Evolutionary conservation across 2,113 vertebrate genomes (phyloP).

Genomic region (Pogonocichla stellata): DNA sequence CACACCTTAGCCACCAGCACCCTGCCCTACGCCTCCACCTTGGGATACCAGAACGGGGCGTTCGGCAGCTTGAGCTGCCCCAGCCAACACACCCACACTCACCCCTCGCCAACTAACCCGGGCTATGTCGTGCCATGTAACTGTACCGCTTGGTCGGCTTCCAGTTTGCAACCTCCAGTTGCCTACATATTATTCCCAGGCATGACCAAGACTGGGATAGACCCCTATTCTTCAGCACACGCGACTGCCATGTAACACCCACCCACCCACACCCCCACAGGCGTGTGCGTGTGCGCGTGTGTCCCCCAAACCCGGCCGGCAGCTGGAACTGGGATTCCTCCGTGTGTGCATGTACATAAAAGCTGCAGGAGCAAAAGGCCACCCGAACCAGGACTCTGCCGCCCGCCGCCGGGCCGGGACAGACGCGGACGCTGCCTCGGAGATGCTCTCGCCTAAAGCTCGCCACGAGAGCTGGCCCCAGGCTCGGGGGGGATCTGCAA

Average conservation of each 20-base stretch:
- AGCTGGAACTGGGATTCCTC: constrained; percentile 74
- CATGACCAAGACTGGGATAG: constrained; percentile 99
- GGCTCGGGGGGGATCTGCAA: constrained; percentile 23
- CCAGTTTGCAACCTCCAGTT: constrained; percentile 98
- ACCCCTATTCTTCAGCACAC: constrained; percentile 97
- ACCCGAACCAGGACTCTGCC: constrained; percentile 25
- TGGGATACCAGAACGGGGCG: constrained; percentile 99
- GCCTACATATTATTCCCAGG: constrained; percentile 99
- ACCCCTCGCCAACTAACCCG: constrained; percentile 98
- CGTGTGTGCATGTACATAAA: constrained; percentile 83
- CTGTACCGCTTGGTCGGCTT: constrained; percentile 97
- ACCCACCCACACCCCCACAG: not conserved
- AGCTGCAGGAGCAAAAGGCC: constrained; percentile 45
- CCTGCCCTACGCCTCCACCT: constrained; percentile 94
- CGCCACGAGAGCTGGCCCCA: constrained; percentile 13
- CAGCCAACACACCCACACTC: constrained; percentile 98
- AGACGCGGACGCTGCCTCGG: constrained; percentile 34
- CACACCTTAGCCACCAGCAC: constrained; percentile 92
- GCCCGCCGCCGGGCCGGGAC: constrained; percentile 45
- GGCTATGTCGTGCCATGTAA: constrained; percentile 99
- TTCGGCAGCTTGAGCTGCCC: constrained; percentile 95
- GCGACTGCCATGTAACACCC: constrained; percentile 92
- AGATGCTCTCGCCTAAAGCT: constrained; percentile 48
- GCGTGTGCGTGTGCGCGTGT: not conserved
- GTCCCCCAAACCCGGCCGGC: not conserved